Conservation (phyloP, 2,113 vertebrate species). For the Lota lota region DNA sequence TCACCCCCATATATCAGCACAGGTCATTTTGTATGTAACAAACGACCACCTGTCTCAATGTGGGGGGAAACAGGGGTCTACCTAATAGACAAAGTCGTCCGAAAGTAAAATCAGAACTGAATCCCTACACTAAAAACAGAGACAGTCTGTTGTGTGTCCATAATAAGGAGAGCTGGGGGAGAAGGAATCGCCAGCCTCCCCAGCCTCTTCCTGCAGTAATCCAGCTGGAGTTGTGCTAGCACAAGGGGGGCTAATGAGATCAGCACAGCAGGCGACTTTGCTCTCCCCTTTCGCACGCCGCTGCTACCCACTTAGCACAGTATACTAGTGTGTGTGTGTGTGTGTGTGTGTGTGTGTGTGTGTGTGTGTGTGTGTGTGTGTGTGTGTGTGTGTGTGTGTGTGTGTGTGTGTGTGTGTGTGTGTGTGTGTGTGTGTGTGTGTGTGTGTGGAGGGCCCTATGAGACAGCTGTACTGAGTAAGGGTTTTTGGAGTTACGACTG, state of each 20-base stretch:
- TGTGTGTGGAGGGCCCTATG: too few relatives aligned
- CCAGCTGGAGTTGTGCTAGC: constrained; percentile 49
- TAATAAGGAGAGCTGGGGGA: not conserved
- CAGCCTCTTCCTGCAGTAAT: constrained; percentile 35
- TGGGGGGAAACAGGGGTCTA: too few relatives aligned
- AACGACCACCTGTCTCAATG: too few relatives aligned
- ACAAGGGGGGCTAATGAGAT: constrained; percentile 59
- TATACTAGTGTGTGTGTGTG: constrained; percentile 20
- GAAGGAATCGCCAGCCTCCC: not conserved
- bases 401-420: not conserved
- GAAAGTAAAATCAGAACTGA: too few relatives aligned
- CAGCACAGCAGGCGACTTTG: constrained; percentile 40
- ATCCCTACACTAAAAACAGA: not conserved
- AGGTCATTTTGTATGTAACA: too few relatives aligned
- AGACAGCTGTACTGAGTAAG: too few relatives aligned
- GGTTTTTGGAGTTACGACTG: too few relatives aligned
- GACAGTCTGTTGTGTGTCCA: not conserved
- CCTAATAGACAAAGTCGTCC: too few relatives aligned
- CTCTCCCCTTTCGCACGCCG: constrained; percentile 15
- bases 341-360: not conserved
- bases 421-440: constrained; percentile 8
- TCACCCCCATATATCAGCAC: too few relatives aligned
- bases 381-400: not conserved
- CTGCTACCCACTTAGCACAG: constrained; percentile 40
- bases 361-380: not conserved